These are phyloP conservation scores for Etia nguti DNA, from an alignment of 2,113 vertebrate genomes.

Conservation along the genomic window DNA sequence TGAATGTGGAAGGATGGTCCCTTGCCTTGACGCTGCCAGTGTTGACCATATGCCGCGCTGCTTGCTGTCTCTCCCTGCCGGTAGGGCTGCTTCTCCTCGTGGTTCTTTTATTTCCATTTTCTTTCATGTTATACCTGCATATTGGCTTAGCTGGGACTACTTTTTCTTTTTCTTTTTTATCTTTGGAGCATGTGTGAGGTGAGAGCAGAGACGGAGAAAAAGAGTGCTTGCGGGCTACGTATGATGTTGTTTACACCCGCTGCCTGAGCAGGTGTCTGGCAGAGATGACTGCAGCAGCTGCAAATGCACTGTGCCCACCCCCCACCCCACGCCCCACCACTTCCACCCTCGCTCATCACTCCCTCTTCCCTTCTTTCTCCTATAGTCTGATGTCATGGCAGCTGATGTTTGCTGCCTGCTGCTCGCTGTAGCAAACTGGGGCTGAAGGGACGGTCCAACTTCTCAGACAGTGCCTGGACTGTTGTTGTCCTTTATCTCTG, in stretches of 20 bases:
- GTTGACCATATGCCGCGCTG: neutral
- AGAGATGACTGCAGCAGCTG: conserved; percentile 59
- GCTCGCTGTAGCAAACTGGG: neutral
- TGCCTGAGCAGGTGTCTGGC: conserved; percentile 52
- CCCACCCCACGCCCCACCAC: neutral
- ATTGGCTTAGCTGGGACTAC: neutral
- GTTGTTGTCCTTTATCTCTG: neutral
- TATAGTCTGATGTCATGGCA: conserved; percentile 60
- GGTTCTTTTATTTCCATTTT: neutral
- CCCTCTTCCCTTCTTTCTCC: conserved; percentile 10
- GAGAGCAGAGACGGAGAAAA: neutral
- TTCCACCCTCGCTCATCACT: neutral
- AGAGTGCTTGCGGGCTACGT: conserved; percentile 9
- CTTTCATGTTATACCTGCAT: neutral
- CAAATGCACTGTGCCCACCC: neutral
- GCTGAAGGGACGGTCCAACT: conserved; percentile 26
- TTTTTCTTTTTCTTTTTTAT: neutral
- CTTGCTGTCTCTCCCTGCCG: conserved; percentile 7
- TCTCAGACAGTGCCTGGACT: conserved; percentile 15
- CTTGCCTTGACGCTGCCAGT: neutral
- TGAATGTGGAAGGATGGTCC: conserved; percentile 45
- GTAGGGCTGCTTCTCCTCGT: conserved; percentile 30
- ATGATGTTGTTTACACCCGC: conserved; percentile 20
- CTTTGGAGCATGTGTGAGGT: neutral
- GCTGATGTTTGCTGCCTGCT: conserved; percentile 34